Conservation (phyloP, 2,113 vertebrate species). For the Leuciscus idus region DNA sequence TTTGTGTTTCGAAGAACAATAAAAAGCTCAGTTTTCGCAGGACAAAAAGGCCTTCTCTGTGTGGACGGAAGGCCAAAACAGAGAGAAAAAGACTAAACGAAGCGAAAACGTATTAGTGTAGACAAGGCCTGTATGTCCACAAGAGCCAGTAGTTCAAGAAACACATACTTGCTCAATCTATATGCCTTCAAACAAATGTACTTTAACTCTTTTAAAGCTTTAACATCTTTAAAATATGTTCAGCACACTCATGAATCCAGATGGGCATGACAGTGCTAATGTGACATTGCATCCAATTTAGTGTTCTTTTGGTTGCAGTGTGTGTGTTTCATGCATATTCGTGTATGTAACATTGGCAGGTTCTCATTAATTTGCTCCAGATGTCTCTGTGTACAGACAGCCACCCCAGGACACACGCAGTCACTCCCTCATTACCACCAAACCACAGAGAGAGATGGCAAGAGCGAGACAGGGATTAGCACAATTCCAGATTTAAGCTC, state of each 20-base stretch:
- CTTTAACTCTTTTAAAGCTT: not conserved
- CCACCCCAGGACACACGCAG: conserved; percentile 33
- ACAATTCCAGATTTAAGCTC: conserved; percentile 72
- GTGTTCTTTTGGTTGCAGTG: not conserved
- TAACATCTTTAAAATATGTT: not conserved
- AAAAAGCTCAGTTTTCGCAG: too few relatives aligned
- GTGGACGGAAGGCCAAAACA: too few relatives aligned
- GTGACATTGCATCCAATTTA: not conserved
- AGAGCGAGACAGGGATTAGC: conserved; percentile 68
- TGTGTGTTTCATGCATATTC: not conserved
- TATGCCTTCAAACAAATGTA: not conserved
- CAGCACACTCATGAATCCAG: not conserved
- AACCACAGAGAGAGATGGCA: conserved; percentile 60
- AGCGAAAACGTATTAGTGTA: too few relatives aligned
- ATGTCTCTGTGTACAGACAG: conserved; percentile 68
- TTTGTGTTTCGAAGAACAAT: too few relatives aligned
- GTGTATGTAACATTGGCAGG: conserved; percentile 42
- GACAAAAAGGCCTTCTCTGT: too few relatives aligned
- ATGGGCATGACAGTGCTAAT: not conserved
- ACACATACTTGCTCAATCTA: not conserved
- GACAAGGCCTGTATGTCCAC: too few relatives aligned
- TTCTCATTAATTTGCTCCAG: conserved; percentile 68
- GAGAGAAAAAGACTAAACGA: too few relatives aligned
- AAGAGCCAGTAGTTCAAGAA: not conserved
- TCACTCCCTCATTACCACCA: conserved; percentile 68